These are phyloP conservation scores for Ectemnius continuus DNA, from an alignment of 2,888 invertebrate genomes.

Conservation along the genomic window DNA sequence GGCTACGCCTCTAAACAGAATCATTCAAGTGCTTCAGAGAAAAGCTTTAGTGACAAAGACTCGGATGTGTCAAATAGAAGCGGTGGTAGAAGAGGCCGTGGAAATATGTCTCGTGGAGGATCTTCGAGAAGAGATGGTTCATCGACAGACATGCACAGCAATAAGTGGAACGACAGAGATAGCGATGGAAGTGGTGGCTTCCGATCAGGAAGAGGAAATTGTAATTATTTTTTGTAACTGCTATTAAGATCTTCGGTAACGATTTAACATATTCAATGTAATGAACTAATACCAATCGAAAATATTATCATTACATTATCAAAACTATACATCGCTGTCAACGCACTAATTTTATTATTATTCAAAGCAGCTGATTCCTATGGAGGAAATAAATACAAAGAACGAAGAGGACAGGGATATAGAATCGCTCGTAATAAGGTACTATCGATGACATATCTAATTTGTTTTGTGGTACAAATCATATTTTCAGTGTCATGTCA, in stretches of 20 bases:
- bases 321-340: too few relatives aligned
- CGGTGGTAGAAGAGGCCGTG: slow-evolving; percentile 57
- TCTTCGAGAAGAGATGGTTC: slow-evolving; percentile 30
- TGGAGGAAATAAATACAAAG: slow-evolving; percentile 36
- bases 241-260: too few relatives aligned
- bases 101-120: slow-evolving; percentile 33
- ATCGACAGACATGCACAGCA: slow-evolving; percentile 26
- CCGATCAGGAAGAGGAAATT: slow-evolving; percentile 35
- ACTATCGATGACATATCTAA: slow-evolving; percentile 6
- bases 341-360: background rate
- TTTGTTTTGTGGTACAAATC: background rate
- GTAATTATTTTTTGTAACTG: slow-evolving; percentile 14
- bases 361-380: slow-evolving; percentile 28
- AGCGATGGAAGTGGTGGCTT: slow-evolving; percentile 18
- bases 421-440: slow-evolving; percentile 43
- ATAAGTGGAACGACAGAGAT: slow-evolving; percentile 40
- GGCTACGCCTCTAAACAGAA: slow-evolving; percentile 51
- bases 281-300: too few relatives aligned
- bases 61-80: slow-evolving; percentile 65
- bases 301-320: too few relatives aligned
- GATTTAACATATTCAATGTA: too few relatives aligned
- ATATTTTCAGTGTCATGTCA: too few relatives aligned
- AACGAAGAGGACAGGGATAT: slow-evolving; percentile 36
- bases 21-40: slow-evolving; percentile 58
- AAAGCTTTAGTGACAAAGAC: slow-evolving; percentile 67